Conservation (phyloP, 2,113 vertebrate species). For the Cyprinodon variegatus region DNA sequence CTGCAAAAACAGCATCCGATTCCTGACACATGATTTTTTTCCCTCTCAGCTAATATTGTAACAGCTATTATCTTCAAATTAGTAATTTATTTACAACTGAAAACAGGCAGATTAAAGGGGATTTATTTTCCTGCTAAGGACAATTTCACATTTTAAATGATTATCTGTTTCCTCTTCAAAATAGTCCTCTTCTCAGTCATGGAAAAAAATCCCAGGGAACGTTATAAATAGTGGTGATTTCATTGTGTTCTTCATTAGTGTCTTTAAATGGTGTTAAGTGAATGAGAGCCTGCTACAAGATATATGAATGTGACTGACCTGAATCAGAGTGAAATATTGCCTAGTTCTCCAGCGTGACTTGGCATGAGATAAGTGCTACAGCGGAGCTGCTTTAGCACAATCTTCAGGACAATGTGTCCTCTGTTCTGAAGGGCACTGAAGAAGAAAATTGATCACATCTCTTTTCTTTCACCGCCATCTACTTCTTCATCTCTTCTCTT, state of each 20-base stretch:
- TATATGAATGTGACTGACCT: slow-evolving; percentile 52
- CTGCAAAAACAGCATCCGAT: slow-evolving; percentile 12
- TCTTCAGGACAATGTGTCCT: slow-evolving; percentile 64
- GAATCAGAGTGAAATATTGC: slow-evolving; percentile 70
- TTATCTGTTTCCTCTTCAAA: neutral
- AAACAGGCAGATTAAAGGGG: slow-evolving; percentile 1
- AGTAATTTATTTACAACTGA: slow-evolving; percentile 4
- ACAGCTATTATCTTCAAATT: neutral
- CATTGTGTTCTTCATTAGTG: slow-evolving; percentile 21
- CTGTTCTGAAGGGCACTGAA: slow-evolving; percentile 59
- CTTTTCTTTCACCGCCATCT: slow-evolving; percentile 25
- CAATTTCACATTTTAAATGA: slow-evolving; percentile 20
- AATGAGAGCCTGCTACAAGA: slow-evolving; percentile 22
- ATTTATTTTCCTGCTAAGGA: neutral
- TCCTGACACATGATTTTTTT: slow-evolving; percentile 10
- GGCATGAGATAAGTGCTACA: slow-evolving; percentile 64
- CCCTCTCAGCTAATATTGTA: neutral
- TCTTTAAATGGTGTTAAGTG: slow-evolving; percentile 12
- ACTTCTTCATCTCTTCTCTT: slow-evolving; percentile 26
- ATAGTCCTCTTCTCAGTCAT: neutral
- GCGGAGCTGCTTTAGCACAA: slow-evolving; percentile 53
- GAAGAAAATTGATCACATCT: slow-evolving; percentile 59
- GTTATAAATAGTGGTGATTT: slow-evolving; percentile 39
- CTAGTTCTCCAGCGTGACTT: slow-evolving; percentile 57
- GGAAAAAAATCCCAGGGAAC: slow-evolving; percentile 29